A percentile compares a stretch with the other conserved stretches of the same genome.
phyloP scores from a whole-genome alignment of 2,113 vertebrate species.

The Sula dactylatra region DNA sequence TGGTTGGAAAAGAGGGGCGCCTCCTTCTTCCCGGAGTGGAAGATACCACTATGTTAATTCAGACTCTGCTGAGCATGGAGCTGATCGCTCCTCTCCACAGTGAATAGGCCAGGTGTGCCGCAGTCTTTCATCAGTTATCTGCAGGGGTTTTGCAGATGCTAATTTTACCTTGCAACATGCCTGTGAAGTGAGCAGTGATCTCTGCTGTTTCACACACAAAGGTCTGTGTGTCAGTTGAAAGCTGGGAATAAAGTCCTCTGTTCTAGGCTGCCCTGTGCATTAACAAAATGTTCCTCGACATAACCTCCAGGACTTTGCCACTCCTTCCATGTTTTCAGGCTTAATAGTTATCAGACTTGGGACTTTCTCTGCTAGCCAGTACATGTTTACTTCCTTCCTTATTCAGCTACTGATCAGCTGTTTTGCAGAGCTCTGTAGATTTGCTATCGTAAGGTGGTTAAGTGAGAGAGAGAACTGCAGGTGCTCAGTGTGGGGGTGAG shows the following conservation, averaged over 20 bases:
- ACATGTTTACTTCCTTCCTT: not conserved
- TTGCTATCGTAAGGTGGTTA: not conserved
- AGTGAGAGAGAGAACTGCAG: not conserved
- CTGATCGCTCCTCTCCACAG: not conserved
- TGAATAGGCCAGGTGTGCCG: not conserved
- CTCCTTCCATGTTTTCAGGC: not conserved
- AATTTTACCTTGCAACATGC: rapidly evolving
- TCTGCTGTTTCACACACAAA: not conserved
- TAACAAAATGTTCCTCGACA: rapidly evolving
- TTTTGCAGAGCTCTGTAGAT: not conserved
- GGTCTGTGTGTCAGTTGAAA: no score
- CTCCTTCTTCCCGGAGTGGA: not conserved
- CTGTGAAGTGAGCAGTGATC: not conserved
- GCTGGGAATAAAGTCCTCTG: not conserved
- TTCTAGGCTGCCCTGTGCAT: not conserved
- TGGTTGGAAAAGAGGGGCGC: not conserved
- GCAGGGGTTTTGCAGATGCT: not conserved
- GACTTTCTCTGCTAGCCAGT: not conserved
- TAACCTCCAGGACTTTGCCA: not conserved
- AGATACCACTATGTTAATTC: not conserved
- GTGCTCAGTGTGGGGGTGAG: not conserved
- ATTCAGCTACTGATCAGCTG: not conserved
- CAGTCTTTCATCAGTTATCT: not conserved
- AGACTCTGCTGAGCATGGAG: not conserved
- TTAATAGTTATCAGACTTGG: not conserved